phyloP scores from a whole-genome alignment of 2,888 invertebrate genomes.

The Rhorus exstirpatorius region DNA sequence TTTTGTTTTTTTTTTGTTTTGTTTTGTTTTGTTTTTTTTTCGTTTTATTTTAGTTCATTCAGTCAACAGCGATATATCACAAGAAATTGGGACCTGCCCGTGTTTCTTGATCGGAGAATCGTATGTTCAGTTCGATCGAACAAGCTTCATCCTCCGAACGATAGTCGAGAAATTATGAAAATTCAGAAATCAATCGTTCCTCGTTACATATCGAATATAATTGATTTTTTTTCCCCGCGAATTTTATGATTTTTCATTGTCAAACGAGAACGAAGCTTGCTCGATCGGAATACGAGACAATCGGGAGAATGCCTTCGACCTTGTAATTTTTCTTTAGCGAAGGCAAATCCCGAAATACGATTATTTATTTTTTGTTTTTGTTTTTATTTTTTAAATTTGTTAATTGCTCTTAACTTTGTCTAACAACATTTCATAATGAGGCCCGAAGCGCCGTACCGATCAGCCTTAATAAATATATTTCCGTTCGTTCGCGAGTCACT shows the following conservation, averaged over 20 bases:
- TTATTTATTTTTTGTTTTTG: constrained; percentile 10
- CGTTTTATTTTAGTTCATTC: constrained; percentile 53
- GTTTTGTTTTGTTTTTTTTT: constrained; percentile 9
- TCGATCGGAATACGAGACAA: constrained; percentile 17
- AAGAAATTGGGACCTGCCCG: constrained; percentile 70
- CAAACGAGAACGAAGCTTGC: constrained; percentile 6
- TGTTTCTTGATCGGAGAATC: constrained; percentile 51
- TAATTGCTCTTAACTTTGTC: constrained; percentile 45
- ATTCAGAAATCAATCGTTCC: constrained; percentile 21
- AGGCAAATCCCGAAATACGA: constrained; percentile 34
- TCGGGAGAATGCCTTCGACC: constrained; percentile 11
- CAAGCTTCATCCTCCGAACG: constrained; percentile 4
- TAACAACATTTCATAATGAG: constrained; percentile 58
- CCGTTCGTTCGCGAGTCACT: constrained; percentile 38
- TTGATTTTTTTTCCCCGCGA: background rate
- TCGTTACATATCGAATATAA: constrained; percentile 6
- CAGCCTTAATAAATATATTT: constrained; percentile 35
- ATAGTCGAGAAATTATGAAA: constrained; percentile 25
- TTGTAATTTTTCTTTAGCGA: constrained; percentile 12
- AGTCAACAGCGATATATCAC: constrained; percentile 73
- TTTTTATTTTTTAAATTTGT: too few species aligned
- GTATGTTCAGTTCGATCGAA: constrained; percentile 38
- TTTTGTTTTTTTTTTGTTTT: too few species aligned
- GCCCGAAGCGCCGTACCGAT: constrained; percentile 58
- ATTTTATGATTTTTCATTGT: background rate